Percentiles rank a stretch among this genome's conserved stretches.
Evolutionary conservation across 2,797 vertebrate genomes (phyloP).

Genomic region (Sebastolobus altivelis): DNA sequence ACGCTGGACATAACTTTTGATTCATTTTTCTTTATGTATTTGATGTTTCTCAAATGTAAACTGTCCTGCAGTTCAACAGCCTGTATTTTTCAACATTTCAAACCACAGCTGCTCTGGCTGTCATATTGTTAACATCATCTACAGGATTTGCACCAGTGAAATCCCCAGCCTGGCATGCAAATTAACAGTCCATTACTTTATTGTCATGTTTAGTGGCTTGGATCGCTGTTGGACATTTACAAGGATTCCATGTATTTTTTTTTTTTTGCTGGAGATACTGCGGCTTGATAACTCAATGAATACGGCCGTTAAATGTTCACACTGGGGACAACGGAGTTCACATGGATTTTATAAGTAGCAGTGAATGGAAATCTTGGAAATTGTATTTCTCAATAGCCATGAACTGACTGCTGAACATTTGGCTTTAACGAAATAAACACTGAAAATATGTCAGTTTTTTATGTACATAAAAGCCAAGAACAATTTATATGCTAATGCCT

Average conservation of each 20-base stretch:
- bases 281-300: constrained; percentile 61
- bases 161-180: constrained; percentile 32
- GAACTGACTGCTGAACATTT: constrained; percentile 10
- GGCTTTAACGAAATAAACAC: constrained; percentile 14
- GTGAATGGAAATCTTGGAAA: constrained; percentile 27
- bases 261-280: constrained; percentile 31
- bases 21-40: not conserved
- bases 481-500: not conserved
- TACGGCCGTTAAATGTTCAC: constrained; percentile 54
- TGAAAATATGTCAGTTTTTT: not conserved
- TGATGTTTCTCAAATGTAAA: constrained; percentile 1
- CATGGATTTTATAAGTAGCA: constrained; percentile 46
- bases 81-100: constrained; percentile 4
- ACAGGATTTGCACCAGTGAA: constrained; percentile 25
- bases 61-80: not conserved
- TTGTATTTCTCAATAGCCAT: constrained; percentile 14
- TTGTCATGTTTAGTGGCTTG: constrained; percentile 58
- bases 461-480: not conserved
- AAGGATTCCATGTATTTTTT: constrained; percentile 46
- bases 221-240: constrained; percentile 63
- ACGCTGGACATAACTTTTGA: constrained; percentile 7
- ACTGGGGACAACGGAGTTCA: constrained; percentile 36
- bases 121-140: constrained; percentile 36
- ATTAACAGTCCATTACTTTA: constrained; percentile 65
- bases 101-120: not conserved